A percentile compares a stretch with the other conserved stretches of the same genome.
These are phyloP conservation scores for Drosophila albomicans DNA, from an alignment of 1,140 invertebrate genomes.

Conservation along the genomic window DNA sequence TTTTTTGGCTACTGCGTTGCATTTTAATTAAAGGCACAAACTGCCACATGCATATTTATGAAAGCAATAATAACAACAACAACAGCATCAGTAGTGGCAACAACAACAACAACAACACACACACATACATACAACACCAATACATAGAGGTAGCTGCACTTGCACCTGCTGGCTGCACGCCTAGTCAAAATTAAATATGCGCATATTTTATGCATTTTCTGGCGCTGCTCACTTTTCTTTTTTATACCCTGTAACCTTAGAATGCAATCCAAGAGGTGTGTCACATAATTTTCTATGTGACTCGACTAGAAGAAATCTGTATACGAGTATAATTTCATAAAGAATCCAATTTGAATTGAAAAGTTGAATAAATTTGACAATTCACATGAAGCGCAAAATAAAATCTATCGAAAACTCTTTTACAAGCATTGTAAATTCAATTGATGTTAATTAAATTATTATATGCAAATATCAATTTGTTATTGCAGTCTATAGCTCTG, in stretches of 20 bases:
- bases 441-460: too few relatives aligned
- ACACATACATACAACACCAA: constrained; percentile 2
- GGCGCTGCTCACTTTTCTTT: constrained; percentile 69
- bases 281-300: not conserved
- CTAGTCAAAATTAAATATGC: constrained; percentile 80
- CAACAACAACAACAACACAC: constrained; percentile 22
- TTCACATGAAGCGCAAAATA: too few relatives aligned
- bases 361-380: too few relatives aligned
- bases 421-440: too few relatives aligned
- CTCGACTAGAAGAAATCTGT: too few relatives aligned
- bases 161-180: constrained; percentile 64
- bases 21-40: constrained; percentile 81
- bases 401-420: too few relatives aligned
- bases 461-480: too few relatives aligned
- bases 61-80: constrained; percentile 46
- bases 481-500: too few relatives aligned
- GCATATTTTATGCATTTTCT: constrained; percentile 80
- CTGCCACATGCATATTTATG: constrained; percentile 80
- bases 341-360: too few relatives aligned
- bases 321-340: too few relatives aligned
- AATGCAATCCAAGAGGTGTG: not conserved
- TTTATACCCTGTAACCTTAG: constrained; percentile 23
- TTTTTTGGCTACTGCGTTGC: constrained; percentile 52
- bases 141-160: constrained; percentile 31
- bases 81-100: constrained; percentile 11